Base-by-base conservation (phyloP, 2,888 invertebrate species). In the Cenopis cana region DNA sequence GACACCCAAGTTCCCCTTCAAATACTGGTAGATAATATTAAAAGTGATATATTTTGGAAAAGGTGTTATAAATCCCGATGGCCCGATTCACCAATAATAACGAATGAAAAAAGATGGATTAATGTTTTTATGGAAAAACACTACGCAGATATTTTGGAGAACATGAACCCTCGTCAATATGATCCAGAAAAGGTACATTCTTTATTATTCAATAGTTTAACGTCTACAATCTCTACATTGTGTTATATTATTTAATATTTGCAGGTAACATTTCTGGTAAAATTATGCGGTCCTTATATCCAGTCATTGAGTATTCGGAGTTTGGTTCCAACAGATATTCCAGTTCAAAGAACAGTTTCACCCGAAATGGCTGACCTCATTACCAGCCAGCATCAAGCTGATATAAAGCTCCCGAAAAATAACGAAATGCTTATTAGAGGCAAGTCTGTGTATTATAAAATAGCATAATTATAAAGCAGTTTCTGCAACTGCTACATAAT, bases 11-110 rank as follows among this genome's bases (percentile, higher is more conserved):
- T 90, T 0, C 88, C 93, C 1, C 82, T 94, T 18, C 86, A 89
- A 79, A 86, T 91, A 74, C 81, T 94, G 74, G 91, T 91, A 0
- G 91, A 92, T 69, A 91, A 91, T 76, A 91, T 94, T 38, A 88
- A 89, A 80, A 90, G 86, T 78, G 91, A 94, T 74, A 84, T 91
- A 74, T 93, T 93, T 81, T 94, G 94, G 94, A 91, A 89, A 80
- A 84, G 90, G 74, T 92, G 88, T 69, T 93, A 92, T 73, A 79
- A 81, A 50, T 83, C 89, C 0, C 89, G 85, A 75, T 93, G 92
- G 89, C 74, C 76, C 0, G 87, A 89, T 78, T 81, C 79, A 49
- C 86, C 90, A 1, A 71, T 82, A 56, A 72, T 85, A 50, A 69
- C 80, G 2, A 79, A 84, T 55, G 78, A 80, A 38, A 90, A 88